These are phyloP conservation scores for human (Homo sapiens) DNA, from an alignment of 2,113 vertebrate species.

Conservation along the genomic window DNA sequence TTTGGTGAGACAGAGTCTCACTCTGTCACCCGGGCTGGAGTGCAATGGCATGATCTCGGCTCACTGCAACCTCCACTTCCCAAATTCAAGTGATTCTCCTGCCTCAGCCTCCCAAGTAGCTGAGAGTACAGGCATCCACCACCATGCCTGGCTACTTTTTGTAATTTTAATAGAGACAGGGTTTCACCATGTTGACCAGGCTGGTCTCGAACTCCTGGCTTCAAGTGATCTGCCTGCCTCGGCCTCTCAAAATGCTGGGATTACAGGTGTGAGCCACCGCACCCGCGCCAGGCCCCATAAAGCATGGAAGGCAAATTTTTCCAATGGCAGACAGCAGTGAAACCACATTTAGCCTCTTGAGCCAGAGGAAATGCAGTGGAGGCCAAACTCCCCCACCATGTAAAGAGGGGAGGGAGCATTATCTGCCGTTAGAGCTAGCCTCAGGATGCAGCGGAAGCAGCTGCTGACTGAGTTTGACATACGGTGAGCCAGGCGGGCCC, in stretches of 20 bases:
- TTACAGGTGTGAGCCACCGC: too few species aligned
- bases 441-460: neutral
- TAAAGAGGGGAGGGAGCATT: neutral
- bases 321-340: neutral
- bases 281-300: neutral
- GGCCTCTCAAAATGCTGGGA: too few species aligned
- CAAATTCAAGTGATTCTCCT: neutral
- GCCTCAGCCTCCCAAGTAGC: neutral
- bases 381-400: accelerated
- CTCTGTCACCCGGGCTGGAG: neutral
- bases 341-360: slow-evolving; percentile 1
- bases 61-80: neutral
- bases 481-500: neutral
- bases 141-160: neutral
- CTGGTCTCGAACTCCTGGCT: too few species aligned
- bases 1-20: neutral
- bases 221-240: too few species aligned
- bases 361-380: neutral
- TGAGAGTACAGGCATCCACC: neutral
- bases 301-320: neutral
- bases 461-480: too few species aligned
- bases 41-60: neutral
- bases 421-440: neutral
- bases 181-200: neutral
- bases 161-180: neutral